Evolutionary conservation across 2,113 vertebrate species (phyloP), one percentile per base, ranked within the genome.

Genomic region (Porphyrio hochstetteri): DNA sequence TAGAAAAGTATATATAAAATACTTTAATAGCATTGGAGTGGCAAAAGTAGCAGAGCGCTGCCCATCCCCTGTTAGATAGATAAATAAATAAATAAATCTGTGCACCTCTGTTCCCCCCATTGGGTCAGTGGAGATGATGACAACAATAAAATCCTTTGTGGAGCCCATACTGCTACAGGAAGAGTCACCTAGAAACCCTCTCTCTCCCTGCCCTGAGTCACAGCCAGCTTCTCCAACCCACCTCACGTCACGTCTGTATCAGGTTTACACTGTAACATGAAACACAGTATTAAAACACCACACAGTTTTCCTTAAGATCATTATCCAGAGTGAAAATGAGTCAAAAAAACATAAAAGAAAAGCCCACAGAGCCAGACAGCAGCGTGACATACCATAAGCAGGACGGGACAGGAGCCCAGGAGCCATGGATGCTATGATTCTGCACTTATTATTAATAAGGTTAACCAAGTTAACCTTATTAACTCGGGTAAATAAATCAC

Each of bases 301-400:
- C n/a, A 29, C 61, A 5, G 29, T 68, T 84, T 42, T 55, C 46
- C 46, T 35, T 13, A 33, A 61, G 50, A 15, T 20, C 61, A 69
- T 31, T 40, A 14, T 5, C n/a, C 27, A 33, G n/a, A 23, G 40
- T 20, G 18, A 6, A 65, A 79, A 46, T 2, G 20, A 36, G n/a
- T 2, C 25, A 48, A 35, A 36, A 36, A 48, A 21, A 24, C 10
- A 13, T 3, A 1, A 19, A 44, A 63, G 48, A 25, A 18, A 20
- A 82, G 29, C 27, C 33, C 17, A 2, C 15, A 7, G 9, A 48
- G 36, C 4, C 79, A 75, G 76, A 1, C 42, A 61, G 52, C 50
- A 29, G 25, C 4, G 25, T 61, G 8, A 1, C 2, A 10, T 4
- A 5, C 19, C 2, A 4, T 2, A 1, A 5, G 44, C 76, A 61